Conservation (phyloP, 2,888 invertebrate species). For the Brachyptera putata region DNA sequence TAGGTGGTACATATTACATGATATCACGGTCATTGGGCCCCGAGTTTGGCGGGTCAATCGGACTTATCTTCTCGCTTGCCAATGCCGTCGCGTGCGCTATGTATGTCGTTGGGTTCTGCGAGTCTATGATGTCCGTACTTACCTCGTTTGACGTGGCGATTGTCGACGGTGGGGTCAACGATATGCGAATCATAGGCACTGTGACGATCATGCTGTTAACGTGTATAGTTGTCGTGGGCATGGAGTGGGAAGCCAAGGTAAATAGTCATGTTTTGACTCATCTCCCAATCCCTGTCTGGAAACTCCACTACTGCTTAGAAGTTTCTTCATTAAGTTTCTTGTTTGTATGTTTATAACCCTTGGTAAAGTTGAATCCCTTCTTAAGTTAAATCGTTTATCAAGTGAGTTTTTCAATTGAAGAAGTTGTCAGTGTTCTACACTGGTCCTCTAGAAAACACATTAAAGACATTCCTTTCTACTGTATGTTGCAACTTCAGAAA, state of each 20-base stretch:
- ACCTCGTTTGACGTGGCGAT: conserved; percentile 53
- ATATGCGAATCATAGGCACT: conserved; percentile 68
- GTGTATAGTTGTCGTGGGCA: conserved; percentile 86
- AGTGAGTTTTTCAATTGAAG: no score
- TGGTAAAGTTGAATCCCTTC: no score
- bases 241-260: conserved; percentile 98
- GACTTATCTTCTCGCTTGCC: conserved; percentile 91
- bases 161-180: conserved; percentile 60
- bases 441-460: no score
- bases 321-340: no score
- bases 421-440: no score
- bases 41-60: conserved; percentile 95
- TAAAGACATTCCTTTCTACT: no score
- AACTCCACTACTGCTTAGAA: no score
- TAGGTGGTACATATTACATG: conserved; percentile 98
- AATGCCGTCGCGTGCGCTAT: conserved; percentile 96
- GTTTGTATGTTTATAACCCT: no score
- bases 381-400: no score
- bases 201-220: conserved; percentile 78
- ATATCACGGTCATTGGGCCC: conserved; percentile 95
- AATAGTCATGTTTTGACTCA: no score
- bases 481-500: no score
- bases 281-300: no score
- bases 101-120: conserved; percentile 98
- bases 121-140: conserved; percentile 74